phyloP scores from a whole-genome alignment of 2,888 invertebrate species.

The Pseudococcus longispinus region DNA sequence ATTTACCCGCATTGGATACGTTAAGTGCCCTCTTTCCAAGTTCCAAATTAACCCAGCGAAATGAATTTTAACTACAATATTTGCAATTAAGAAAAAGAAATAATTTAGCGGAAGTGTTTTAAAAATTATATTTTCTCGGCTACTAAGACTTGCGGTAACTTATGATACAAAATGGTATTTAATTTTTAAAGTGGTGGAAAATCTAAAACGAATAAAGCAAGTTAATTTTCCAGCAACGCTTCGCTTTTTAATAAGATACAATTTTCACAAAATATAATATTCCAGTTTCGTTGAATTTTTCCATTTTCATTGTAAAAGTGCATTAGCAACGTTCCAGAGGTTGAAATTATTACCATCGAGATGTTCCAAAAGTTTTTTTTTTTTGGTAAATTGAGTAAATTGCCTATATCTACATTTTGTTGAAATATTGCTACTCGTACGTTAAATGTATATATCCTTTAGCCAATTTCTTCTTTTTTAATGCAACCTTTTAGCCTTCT shows the following conservation, averaged over 20 bases:
- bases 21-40: not conserved
- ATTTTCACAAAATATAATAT: not conserved
- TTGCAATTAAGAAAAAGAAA: not conserved
- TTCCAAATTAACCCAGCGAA: not conserved
- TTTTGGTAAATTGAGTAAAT: too few species aligned
- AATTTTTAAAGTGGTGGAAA: not conserved
- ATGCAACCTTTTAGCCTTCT: too few species aligned
- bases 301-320: not conserved
- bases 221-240: not conserved
- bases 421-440: too few species aligned
- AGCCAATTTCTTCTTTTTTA: too few species aligned
- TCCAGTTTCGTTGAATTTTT: not conserved
- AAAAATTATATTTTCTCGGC: not conserved
- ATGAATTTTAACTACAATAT: not conserved
- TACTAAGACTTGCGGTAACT: not conserved
- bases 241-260: not conserved
- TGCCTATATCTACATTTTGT: too few species aligned
- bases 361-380: not conserved
- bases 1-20: not conserved
- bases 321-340: not conserved
- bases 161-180: not conserved
- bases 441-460: too few species aligned
- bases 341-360: not conserved
- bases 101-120: not conserved
- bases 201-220: not conserved